Conservation (phyloP, 2,113 vertebrate species). For the Panthera uncia region DNA sequence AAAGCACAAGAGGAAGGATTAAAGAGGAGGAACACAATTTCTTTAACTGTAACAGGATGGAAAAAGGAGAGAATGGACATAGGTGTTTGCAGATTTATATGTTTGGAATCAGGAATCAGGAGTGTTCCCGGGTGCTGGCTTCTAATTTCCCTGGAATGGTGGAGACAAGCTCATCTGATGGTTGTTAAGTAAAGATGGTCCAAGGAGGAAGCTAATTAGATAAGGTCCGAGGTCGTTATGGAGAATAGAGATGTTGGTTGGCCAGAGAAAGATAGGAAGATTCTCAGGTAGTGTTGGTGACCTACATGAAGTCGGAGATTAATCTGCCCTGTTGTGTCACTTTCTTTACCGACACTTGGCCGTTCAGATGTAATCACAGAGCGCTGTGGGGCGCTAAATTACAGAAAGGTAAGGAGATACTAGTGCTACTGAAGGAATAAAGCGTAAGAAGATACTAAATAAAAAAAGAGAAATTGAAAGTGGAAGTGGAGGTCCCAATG, state of each 20-base stretch:
- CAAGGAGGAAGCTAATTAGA: background rate
- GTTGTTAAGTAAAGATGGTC: background rate
- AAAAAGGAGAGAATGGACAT: background rate
- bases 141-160: background rate
- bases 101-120: background rate
- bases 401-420: background rate
- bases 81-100: background rate
- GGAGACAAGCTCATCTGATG: background rate
- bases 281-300: background rate
- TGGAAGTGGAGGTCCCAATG: background rate
- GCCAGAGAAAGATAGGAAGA: background rate
- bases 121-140: background rate
- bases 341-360: background rate
- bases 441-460: background rate
- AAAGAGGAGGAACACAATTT: background rate
- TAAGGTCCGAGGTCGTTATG: background rate
- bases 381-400: background rate
- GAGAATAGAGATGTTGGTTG: background rate
- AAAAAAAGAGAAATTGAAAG: background rate
- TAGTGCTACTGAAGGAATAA: background rate
- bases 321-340: background rate
- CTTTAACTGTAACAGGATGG: background rate
- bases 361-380: background rate
- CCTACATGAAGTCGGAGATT: background rate
- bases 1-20: background rate